phyloP scores from a whole-genome alignment of 2,888 invertebrate genomes.

The Fissipunctia ypsillon region DNA sequence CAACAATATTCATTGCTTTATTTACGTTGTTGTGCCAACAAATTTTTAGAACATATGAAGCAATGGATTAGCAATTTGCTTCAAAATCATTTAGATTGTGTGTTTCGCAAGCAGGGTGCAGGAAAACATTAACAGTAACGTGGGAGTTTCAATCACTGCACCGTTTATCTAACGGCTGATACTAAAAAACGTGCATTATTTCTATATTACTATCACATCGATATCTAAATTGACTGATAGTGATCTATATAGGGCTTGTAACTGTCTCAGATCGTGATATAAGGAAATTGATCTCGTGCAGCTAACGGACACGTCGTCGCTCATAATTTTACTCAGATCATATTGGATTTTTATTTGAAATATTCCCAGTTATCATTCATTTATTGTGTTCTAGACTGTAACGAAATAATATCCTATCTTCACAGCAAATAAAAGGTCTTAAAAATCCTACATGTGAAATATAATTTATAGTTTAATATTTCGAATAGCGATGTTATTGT shows the following conservation, averaged over 20 bases:
- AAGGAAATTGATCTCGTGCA: conserved; percentile 67
- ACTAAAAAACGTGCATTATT: conserved; percentile 66
- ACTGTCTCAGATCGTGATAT: conserved; percentile 66
- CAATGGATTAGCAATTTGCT: no score
- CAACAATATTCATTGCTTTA: no score
- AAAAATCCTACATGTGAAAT: neutral
- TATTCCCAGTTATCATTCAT: conserved; percentile 1
- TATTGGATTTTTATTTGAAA: conserved; percentile 34
- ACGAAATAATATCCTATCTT: neutral
- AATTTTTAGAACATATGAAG: no score
- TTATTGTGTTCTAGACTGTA: neutral
- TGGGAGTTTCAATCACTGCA: conserved; percentile 65
- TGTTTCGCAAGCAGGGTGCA: no score
- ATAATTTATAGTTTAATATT: conserved; percentile 7
- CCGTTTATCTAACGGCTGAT: conserved; percentile 65
- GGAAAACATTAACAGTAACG: conserved; percentile 48
- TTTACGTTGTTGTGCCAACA: no score
- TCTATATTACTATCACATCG: conserved; percentile 65
- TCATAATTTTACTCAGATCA: conserved; percentile 42
- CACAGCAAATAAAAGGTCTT: neutral
- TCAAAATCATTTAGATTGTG: no score
- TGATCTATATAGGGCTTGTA: conserved; percentile 68
- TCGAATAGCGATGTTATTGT: conserved; percentile 9
- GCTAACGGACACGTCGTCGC: conserved; percentile 60
- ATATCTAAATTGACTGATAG: conserved; percentile 67